These are phyloP conservation scores for Drosophila pachea DNA, from an alignment of 1,140 invertebrate genomes.

Conservation along the genomic window DNA sequence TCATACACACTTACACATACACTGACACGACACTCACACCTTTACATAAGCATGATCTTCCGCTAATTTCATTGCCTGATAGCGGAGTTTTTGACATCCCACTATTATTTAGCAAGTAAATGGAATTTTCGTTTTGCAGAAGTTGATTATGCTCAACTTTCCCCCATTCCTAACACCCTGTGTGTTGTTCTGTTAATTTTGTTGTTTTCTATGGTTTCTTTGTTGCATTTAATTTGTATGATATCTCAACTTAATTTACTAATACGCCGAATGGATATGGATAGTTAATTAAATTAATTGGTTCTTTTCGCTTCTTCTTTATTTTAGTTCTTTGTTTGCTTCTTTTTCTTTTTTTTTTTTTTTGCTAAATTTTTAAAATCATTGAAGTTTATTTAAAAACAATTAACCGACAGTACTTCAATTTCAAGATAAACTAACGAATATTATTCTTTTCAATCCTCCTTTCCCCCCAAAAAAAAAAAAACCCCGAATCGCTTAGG, in stretches of 20 bases:
- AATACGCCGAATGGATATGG: neutral
- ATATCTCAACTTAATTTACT: slow-evolving; percentile 7
- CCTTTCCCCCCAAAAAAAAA: neutral
- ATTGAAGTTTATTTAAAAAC: slow-evolving; percentile 34
- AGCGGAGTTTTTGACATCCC: slow-evolving; percentile 4
- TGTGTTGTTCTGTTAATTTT: slow-evolving; percentile 1
- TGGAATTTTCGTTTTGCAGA: neutral
- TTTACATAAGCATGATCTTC: too few species aligned
- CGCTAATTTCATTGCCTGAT: slow-evolving; percentile 41
- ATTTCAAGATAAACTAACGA: slow-evolving; percentile 45
- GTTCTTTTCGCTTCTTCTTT: slow-evolving; percentile 22
- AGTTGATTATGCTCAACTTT: neutral
- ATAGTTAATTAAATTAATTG: slow-evolving; percentile 11
- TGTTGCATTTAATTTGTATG: neutral
- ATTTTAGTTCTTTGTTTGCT: slow-evolving; percentile 13
- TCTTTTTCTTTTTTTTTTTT: slow-evolving; percentile 24
- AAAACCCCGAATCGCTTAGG: slow-evolving; percentile 78
- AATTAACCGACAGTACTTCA: neutral
- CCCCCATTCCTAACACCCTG: slow-evolving; percentile 20
- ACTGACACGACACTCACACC: slow-evolving; percentile 34
- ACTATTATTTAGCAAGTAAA: too few species aligned
- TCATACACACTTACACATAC: slow-evolving; percentile 36
- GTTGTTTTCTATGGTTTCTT: slow-evolving; percentile 1
- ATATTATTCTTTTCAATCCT: slow-evolving; percentile 28
- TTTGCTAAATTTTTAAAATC: slow-evolving; percentile 29